Evolutionary conservation across 2,797 vertebrate species (phyloP), one percentile per base, ranked within the genome.

Genomic region (Argya squamiceps): DNA sequence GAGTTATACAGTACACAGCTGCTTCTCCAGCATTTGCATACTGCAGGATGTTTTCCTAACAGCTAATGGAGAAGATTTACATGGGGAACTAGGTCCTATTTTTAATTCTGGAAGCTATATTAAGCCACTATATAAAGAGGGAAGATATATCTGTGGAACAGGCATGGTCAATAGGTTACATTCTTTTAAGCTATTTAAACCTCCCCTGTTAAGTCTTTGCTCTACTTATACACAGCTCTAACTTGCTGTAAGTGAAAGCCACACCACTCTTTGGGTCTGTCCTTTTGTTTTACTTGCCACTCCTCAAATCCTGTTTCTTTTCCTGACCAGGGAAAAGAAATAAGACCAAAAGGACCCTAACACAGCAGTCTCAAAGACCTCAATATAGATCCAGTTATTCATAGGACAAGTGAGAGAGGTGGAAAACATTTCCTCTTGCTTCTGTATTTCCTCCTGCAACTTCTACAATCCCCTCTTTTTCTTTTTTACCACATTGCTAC

Each of bases 171-270:
- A 46, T 34, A 87, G 92, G 92, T 95, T 94, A 96, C 87, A 91
- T 89, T 91, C 92, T 96, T 93, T 63, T 55, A 64, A 77, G 91
- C 84, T 97, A 95, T 95, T 96, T 93, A 87, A 92, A 87, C 89
- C 82, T 83, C 52, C 39, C 34, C 68, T 14, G 18, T 32, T 21
- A 84, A 44, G 46, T 29, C 70, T 88, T 32, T 68, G 53, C 46
- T 92, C 53, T 69, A 26, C 30, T 87, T 58, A n/a, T 68, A 53
- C 22, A 24, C n/a, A 78, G 69, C 58, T 71, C 41, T 84, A 55
- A 58, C 50, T 50, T 69, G 63, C 50, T 7, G 10, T n/a, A 73
- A 65, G 22, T 62, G 63, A 82, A 89, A 84, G 24, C 27, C 22
- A 32, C 49, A 67, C 39, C 53, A 75, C 32, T 32, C 37, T 68